phyloP scores from a whole-genome alignment of 2,113 vertebrate genomes.

The Connochaetes taurinus region DNA sequence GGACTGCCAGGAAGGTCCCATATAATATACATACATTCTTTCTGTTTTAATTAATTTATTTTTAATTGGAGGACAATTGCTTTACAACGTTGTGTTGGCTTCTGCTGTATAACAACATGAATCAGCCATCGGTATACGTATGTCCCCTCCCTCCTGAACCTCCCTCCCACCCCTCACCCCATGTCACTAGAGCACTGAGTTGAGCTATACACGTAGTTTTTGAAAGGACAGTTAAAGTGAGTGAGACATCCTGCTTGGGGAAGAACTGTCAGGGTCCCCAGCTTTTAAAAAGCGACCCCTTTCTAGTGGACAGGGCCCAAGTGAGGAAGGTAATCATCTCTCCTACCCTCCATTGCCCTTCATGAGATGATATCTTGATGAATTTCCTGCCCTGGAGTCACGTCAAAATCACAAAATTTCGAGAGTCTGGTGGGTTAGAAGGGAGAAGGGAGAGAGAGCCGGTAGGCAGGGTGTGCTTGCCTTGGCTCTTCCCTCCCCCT shows the following conservation, averaged over 20 bases:
- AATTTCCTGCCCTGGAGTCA: not conserved
- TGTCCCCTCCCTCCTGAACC: not conserved
- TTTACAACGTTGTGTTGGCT: not conserved
- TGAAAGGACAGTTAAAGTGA: not conserved
- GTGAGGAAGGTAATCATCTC: not conserved
- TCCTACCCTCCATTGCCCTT: rapidly evolving
- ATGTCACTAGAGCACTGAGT: not conserved
- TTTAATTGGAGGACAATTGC: not conserved
- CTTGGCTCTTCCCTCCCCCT: not conserved
- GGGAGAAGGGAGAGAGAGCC: not conserved
- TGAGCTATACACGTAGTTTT: not conserved
- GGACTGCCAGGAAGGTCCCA: not conserved
- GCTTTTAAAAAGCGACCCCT: not conserved
- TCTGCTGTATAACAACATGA: not conserved
- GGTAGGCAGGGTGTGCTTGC: not conserved
- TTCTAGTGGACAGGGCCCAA: not conserved
- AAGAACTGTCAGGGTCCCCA: not conserved
- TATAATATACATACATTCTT: not conserved
- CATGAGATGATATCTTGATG: not conserved
- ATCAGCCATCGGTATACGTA: rapidly evolving
- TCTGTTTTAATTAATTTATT: not conserved
- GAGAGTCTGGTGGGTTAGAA: not conserved
- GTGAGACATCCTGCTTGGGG: not conserved
- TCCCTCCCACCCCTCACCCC: not conserved
- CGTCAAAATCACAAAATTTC: not conserved